These are phyloP conservation scores for Melinaea menophilus DNA, from an alignment of 2,888 invertebrate species.

Conservation along the genomic window DNA sequence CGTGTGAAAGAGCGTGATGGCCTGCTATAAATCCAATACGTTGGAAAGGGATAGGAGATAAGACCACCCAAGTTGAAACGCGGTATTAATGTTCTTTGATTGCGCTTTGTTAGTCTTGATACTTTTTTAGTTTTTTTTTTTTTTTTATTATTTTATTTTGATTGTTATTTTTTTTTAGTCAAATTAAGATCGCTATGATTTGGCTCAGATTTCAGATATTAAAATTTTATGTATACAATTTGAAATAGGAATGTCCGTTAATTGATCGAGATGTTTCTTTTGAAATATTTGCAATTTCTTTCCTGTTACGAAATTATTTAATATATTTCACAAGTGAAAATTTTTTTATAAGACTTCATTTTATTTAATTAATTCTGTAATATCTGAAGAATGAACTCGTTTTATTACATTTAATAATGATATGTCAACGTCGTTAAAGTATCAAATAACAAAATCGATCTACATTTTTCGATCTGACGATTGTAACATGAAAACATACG, in stretches of 20 bases:
- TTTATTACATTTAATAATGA: no score
- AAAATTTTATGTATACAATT: constrained; percentile 15
- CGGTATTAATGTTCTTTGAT: constrained; percentile 56
- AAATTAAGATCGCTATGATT: constrained; percentile 26
- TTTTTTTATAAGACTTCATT: no score
- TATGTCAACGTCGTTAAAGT: no score
- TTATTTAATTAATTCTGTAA: no score
- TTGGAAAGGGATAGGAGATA: constrained; percentile 39
- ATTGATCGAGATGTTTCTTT: neutral
- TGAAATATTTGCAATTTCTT: neutral
- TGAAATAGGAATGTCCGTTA: neutral
- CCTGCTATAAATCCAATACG: constrained; percentile 15
- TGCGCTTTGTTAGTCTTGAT: constrained; percentile 56
- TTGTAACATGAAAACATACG: no score
- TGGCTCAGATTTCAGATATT: constrained; percentile 20
- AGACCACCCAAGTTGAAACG: constrained; percentile 70
- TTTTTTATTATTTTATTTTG: constrained; percentile 38
- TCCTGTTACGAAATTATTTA: neutral
- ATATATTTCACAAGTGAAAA: neutral
- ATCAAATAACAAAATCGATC: no score
- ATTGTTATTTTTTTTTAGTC: constrained; percentile 26
- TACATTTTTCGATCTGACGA: no score
- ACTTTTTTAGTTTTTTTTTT: constrained; percentile 45
- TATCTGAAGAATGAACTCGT: no score
- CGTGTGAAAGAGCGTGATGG: constrained; percentile 18